Percentiles rank a stretch among this genome's conserved stretches.
Evolutionary conservation across 2,797 vertebrate genomes (phyloP).

Genomic region (Poecilia picta): DNA sequence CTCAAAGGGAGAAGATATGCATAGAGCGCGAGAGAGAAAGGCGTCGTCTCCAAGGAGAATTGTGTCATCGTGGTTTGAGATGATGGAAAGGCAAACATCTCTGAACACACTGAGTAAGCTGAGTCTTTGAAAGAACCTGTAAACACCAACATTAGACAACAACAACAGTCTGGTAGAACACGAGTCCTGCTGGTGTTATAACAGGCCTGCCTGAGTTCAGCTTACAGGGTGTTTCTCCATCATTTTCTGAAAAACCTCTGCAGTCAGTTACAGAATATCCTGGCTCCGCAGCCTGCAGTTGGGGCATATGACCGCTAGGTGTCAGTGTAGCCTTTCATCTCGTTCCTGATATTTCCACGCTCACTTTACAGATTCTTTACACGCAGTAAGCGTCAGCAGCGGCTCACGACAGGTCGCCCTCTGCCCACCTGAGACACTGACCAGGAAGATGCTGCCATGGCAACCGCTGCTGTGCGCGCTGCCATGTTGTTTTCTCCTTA

Average conservation of each 20-base stretch:
- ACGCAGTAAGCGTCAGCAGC: not conserved
- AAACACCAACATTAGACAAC: not conserved
- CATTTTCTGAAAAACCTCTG: not conserved
- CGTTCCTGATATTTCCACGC: not conserved
- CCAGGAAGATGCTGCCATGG: slow-evolving; percentile 54
- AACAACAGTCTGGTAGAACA: not conserved
- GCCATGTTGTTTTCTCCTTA: slow-evolving; percentile 13
- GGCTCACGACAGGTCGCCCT: not conserved
- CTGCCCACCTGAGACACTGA: slow-evolving; percentile 26
- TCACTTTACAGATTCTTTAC: not conserved
- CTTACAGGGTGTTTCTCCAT: not conserved
- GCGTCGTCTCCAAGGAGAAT: not conserved
- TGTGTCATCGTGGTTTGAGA: not conserved
- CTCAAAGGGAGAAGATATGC: not conserved
- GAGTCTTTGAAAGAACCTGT: not conserved
- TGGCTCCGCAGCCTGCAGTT: not conserved
- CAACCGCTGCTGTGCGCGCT: slow-evolving; percentile 52
- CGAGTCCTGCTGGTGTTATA: not conserved
- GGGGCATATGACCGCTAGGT: slow-evolving; percentile 4
- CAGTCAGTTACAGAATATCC: not conserved
- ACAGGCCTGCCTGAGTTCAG: not conserved
- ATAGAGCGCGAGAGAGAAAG: not conserved
- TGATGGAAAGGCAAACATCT: not conserved
- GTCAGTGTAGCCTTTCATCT: slow-evolving; percentile 22
- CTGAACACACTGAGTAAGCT: not conserved